Evolutionary conservation across 2,797 vertebrate genomes (phyloP).

Genomic region (Lindbergichthys nudifrons): DNA sequence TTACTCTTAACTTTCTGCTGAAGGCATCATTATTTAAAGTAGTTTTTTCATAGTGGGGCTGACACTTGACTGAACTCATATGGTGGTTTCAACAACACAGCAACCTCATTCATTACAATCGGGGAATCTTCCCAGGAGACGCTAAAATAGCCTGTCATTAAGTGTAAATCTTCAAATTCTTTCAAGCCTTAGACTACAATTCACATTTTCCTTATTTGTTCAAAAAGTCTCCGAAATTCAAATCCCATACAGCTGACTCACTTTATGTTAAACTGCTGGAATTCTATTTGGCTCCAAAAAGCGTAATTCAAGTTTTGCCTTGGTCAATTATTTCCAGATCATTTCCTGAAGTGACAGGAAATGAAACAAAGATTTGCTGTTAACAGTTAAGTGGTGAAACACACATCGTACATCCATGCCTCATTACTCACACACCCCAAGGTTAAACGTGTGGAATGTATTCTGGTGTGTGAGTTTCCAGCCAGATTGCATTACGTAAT

Average conservation of each 20-base stretch:
- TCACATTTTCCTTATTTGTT: not conserved
- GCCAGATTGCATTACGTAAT: conserved; percentile 51
- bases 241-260: not conserved
- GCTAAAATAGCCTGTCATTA: not conserved
- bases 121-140: not conserved
- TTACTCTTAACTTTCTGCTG: not conserved
- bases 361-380: conserved; percentile 44
- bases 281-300: conserved; percentile 23
- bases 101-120: not conserved
- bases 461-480: conserved; percentile 44
- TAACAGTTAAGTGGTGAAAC: conserved; percentile 26
- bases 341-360: conserved; percentile 61
- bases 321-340: conserved; percentile 37
- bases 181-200: not conserved
- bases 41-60: not conserved
- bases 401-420: conserved; percentile 36
- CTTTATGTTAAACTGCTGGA: conserved; percentile 20
- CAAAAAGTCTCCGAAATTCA: conserved; percentile 2
- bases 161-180: not conserved
- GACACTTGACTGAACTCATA: conserved; percentile 1
- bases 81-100: conserved; percentile 2
- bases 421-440: conserved; percentile 57
- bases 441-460: conserved; percentile 56
- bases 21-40: conserved; percentile 7
- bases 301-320: conserved; percentile 32